A percentile compares a stretch with the other conserved stretches of the same genome.
These are phyloP conservation scores for Oreochromis spilurus DNA, from an alignment of 2,113 vertebrate species.

Conservation along the genomic window DNA sequence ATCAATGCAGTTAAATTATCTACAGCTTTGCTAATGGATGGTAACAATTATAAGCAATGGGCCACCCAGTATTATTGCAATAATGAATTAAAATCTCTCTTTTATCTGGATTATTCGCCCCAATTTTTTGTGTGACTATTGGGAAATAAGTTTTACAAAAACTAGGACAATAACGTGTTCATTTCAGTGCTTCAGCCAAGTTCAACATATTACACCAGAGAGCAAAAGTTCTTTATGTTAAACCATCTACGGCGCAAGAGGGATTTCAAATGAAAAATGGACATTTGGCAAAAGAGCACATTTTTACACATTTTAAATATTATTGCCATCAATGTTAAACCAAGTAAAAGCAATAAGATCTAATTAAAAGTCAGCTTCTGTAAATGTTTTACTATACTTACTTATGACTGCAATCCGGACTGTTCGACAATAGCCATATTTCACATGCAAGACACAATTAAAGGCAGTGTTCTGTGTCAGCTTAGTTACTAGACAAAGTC, in stretches of 20 bases:
- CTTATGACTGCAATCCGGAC: neutral
- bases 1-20: slow-evolving; percentile 45
- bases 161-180: slow-evolving; percentile 28
- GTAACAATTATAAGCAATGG: slow-evolving; percentile 48
- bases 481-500: neutral
- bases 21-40: slow-evolving; percentile 38
- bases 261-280: slow-evolving; percentile 29
- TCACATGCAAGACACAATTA: neutral
- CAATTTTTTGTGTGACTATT: slow-evolving; percentile 40
- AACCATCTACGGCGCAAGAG: neutral
- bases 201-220: neutral
- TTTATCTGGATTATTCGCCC: slow-evolving; percentile 27
- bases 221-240: slow-evolving; percentile 27
- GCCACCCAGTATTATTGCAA: slow-evolving; percentile 5
- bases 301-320: slow-evolving; percentile 26
- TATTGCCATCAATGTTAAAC: neutral
- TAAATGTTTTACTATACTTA: neutral
- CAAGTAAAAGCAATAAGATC: neutral
- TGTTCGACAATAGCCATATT: neutral
- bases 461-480: neutral
- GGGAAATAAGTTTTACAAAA: slow-evolving; percentile 62
- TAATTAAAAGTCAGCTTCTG: neutral
- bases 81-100: slow-evolving; percentile 44
- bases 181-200: slow-evolving; percentile 1
- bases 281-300: neutral